These are phyloP conservation scores for Leptopilina boulardi DNA, from an alignment of 1,140 invertebrate species.

Conservation along the genomic window DNA sequence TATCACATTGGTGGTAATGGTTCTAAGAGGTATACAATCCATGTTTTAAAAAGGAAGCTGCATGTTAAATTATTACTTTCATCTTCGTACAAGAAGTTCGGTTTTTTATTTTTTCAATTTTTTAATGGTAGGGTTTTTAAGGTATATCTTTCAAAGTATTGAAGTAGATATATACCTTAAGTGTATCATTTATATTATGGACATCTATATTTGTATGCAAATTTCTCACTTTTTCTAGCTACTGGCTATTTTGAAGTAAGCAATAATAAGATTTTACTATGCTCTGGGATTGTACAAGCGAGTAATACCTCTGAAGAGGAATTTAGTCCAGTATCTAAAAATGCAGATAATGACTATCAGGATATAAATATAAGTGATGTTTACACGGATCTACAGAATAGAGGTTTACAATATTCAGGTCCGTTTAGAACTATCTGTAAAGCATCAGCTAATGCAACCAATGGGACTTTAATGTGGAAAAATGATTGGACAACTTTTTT, in stretches of 20 bases:
- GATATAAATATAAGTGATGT: constrained; percentile 83
- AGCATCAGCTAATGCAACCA: constrained; percentile 72
- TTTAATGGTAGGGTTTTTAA: too few relatives aligned
- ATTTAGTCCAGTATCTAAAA: background rate
- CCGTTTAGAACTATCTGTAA: constrained; percentile 81
- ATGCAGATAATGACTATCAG: constrained; percentile 19
- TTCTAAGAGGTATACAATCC: constrained; percentile 87
- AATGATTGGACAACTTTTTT: constrained; percentile 93
- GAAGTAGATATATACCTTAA: too few relatives aligned
- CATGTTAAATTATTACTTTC: constrained; percentile 47
- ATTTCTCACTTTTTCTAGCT: constrained; percentile 54
- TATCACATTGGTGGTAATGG: constrained; percentile 85
- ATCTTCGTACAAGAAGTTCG: too few relatives aligned
- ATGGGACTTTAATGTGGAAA: constrained; percentile 79
- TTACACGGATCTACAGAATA: constrained; percentile 91
- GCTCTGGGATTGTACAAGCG: constrained; percentile 82
- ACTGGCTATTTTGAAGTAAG: constrained; percentile 74
- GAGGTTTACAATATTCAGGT: constrained; percentile 92
- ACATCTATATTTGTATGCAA: too few relatives aligned
- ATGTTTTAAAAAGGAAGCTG: too few relatives aligned
- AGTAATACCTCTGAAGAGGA: constrained; percentile 45
- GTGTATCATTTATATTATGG: too few relatives aligned
- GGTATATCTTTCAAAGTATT: too few relatives aligned
- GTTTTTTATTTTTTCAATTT: too few relatives aligned
- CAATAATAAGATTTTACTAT: constrained; percentile 84